Percentiles rank a stretch among this genome's conserved stretches.
phyloP scores from a whole-genome alignment of 1,140 invertebrate genomes.

The Lycorma delicatula region DNA sequence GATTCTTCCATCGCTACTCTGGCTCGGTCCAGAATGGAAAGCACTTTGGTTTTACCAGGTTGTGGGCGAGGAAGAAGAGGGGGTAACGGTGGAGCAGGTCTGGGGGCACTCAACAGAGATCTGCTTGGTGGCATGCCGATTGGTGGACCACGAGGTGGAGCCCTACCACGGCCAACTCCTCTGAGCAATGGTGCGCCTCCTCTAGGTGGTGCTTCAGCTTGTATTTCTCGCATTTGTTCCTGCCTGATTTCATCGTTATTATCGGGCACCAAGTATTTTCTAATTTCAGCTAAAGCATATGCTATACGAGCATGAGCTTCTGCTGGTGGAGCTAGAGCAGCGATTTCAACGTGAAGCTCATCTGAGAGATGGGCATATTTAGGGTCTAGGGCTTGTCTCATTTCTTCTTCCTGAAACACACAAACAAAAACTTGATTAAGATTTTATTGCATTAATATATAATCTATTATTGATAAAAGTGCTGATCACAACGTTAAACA shows the following conservation, averaged over 20 bases:
- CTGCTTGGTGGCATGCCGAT: background rate
- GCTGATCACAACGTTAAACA: too few relatives aligned
- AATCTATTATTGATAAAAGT: too few relatives aligned
- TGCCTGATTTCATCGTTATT: slow-evolving; percentile 72
- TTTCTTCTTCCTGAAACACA: slow-evolving; percentile 68
- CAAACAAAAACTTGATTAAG: too few relatives aligned
- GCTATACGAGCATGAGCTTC: slow-evolving; percentile 87
- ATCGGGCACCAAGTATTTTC: slow-evolving; percentile 49
- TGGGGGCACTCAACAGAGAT: slow-evolving; percentile 34
- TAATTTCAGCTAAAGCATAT: slow-evolving; percentile 71
- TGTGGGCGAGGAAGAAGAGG: slow-evolving; percentile 19
- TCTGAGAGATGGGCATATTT: slow-evolving; percentile 89
- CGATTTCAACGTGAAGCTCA: slow-evolving; percentile 89
- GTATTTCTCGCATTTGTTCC: slow-evolving; percentile 66
- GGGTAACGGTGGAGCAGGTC: slow-evolving; percentile 31
- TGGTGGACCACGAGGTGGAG: slow-evolving; percentile 9
- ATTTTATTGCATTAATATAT: too few relatives aligned
- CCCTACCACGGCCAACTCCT: too few relatives aligned
- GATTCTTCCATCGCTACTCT: slow-evolving; percentile 57
- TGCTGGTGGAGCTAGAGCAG: slow-evolving; percentile 76
- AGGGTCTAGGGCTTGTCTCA: slow-evolving; percentile 74
- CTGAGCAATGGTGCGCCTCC: slow-evolving; percentile 4
- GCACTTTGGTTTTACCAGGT: slow-evolving; percentile 59
- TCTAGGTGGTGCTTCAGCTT: slow-evolving; percentile 33
- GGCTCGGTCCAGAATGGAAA: slow-evolving; percentile 72